Evolutionary conservation across 1,140 invertebrate genomes (phyloP).

Genomic region (Anadara kagoshimensis): DNA sequence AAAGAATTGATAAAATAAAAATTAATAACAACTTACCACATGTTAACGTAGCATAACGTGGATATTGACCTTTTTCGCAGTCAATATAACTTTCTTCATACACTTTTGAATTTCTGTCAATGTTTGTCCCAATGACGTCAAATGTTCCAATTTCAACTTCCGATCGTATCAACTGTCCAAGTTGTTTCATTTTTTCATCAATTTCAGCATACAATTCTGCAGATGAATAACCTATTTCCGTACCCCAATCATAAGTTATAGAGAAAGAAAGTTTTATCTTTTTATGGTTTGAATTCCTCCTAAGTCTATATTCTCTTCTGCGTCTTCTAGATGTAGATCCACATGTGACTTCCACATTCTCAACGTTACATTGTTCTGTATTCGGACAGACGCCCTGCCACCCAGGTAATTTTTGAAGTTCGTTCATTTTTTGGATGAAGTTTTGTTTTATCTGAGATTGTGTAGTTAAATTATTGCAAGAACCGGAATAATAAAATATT

Average conservation of each 20-base stretch:
- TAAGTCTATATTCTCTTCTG: not conserved
- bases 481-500: slow-evolving; percentile 24
- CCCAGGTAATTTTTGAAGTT: slow-evolving; percentile 11
- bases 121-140: slow-evolving; percentile 1
- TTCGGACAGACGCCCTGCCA: slow-evolving; percentile 21
- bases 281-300: not conserved
- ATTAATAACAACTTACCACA: slow-evolving; percentile 32
- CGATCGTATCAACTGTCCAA: not conserved
- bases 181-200: not conserved
- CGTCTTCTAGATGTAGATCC: slow-evolving; percentile 2
- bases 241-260: slow-evolving; percentile 2
- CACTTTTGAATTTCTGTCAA: slow-evolving; percentile 5
- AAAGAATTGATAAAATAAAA: too few relatives aligned
- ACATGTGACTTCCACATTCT: slow-evolving; percentile 28
- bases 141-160: slow-evolving; percentile 2
- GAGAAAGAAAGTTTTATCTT: slow-evolving; percentile 13
- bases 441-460: slow-evolving; percentile 9
- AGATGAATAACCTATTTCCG: not conserved
- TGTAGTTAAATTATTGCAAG: slow-evolving; percentile 16
- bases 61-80: slow-evolving; percentile 7
- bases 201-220: not conserved
- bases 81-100: slow-evolving; percentile 5
- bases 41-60: slow-evolving; percentile 18
- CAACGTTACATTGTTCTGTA: slow-evolving; percentile 7
- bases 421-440: slow-evolving; percentile 14